Base-by-base conservation (phyloP, 2,113 vertebrate genomes). In the Chlamydotis undulata region DNA sequence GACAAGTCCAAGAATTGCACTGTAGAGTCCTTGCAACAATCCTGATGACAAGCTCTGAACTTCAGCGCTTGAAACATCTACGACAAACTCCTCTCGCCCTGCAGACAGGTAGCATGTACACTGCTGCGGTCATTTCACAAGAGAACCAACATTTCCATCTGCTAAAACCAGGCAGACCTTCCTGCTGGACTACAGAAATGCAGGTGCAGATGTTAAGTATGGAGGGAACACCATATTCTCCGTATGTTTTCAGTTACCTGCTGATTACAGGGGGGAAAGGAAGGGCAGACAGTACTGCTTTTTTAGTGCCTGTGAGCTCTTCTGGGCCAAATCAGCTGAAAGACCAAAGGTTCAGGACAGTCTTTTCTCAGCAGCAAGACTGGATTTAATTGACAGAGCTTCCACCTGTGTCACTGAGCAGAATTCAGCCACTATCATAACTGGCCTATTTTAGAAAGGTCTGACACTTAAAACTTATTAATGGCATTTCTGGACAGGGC, bases 91-190 rank as follows among this genome's bases (percentile, higher is more conserved):
- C 49, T 16, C 37, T n/a, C 29, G 37, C 37, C 31, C 35, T 4
- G 1, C 1, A 0, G 31, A 18, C 15, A 26, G 59, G 18, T 11
- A 26, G 23, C 16, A 43, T 4, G 10, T 4, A 7, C 1, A 1
- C 43, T 5, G 10, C 56, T 15, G 47, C 5, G 4, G 21, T 33
- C 3, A 2, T 35, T 37, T 23, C 35, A 16, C 12, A 12, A 33
- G 8, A 50, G 41, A 56, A 33, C 12, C 41, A 50, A 31, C 35
- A 2, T 19, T 43, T 50, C 49, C 26, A n/a, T 4, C 19, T 33
- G 49, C 31, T 31, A 33, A 35, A 60, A 69, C 3, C 22, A 43
- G 35, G 35, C 35, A 33, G 22, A 9, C 18, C n/a, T 41, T 86
- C 56, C 29, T 25, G 64, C 33, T 7, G 37, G 16, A 8, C 39